Evolutionary conservation across 2,888 invertebrate genomes (phyloP), one percentile per base, ranked within the genome.

Genomic region (Acholoe squamosa): DNA sequence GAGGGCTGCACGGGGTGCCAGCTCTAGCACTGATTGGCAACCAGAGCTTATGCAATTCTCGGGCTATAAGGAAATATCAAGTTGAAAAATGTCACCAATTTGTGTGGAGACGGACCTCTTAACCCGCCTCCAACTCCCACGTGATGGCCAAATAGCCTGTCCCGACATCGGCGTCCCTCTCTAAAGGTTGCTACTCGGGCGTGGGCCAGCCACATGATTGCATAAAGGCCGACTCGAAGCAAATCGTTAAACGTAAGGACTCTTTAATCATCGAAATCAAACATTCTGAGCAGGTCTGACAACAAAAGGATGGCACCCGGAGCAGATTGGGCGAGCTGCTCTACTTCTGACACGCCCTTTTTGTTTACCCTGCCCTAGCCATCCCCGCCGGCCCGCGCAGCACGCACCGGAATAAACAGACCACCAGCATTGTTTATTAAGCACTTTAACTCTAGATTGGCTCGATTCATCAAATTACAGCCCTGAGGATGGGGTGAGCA

Each of bases 11-110:
- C 1, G 61, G 61, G 61, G 22, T 61, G 61, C 61, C 61, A 61
- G 61, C 12, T 19, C 22, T 12, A 3, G 61, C 61, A 61, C 61
- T 61, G 61, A 61, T 61, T 61, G 61, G 61, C 61, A 61, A 61
- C 61, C 22, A n/a, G 61, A 61, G 61, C 61, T 61, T 7, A 61
- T 61, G 61, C n/a, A 61, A 61, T 61, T 61, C n/a, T 0, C 61
- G 19, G 61, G 61, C 61, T 61, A 61, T 61, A 61, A 61, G 22
- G 19, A 61, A 61, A 61, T 61, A n/a, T 61, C n/a, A 61, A 61
- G 61, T 61, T 61, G 61, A 61, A n/a, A 61, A 61, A 61, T 61
- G 61, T 61, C 61, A 61, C n/a, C 61, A n/a, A 61, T 61, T 61
- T 61, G 61, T 14, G n/a, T 61, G 61, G 22, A 61, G 61, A 61